Conservation (phyloP, 2,888 invertebrate genomes). For the Mamestra brassicae region DNA sequence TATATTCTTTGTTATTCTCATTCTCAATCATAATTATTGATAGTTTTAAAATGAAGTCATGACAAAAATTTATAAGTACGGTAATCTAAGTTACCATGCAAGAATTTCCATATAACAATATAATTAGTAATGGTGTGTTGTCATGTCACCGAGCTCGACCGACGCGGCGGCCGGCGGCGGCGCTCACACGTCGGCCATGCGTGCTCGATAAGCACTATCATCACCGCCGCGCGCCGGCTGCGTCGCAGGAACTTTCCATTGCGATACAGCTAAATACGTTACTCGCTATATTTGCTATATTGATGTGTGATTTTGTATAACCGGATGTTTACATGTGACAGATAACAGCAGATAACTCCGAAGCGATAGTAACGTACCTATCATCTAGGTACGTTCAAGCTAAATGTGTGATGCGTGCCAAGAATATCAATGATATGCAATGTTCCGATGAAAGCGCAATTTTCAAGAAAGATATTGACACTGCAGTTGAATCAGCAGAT, state of each 20-base stretch:
- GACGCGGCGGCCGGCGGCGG: conserved; percentile 28
- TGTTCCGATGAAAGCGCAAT: conserved; percentile 14
- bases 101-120: conserved; percentile 57
- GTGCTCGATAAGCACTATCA: conserved; percentile 78
- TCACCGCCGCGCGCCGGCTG: conserved; percentile 58
- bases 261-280: conserved; percentile 70
- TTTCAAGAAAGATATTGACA: conserved; percentile 20
- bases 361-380: conserved; percentile 32
- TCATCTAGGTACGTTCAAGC: conserved; percentile 27
- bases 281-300: conserved; percentile 64
- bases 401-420: conserved; percentile 23
- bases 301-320: conserved; percentile 69
- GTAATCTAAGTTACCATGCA: conserved; percentile 41
- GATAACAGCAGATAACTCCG: conserved; percentile 64
- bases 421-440: conserved; percentile 26
- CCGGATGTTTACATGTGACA: conserved; percentile 73
- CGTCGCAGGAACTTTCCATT: conserved; percentile 79
- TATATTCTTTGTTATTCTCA: too few species aligned
- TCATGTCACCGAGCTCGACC: conserved; percentile 65
- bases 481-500: conserved; percentile 22
- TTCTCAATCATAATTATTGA: conserved; percentile 3
- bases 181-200: conserved; percentile 70
- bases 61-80: conserved; percentile 11
- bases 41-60: conserved; percentile 7
- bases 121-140: conserved; percentile 67